A percentile compares a stretch with the other conserved stretches of the same genome.
These are phyloP conservation scores for Caenorhabditis panamensis DNA, from an alignment of 2,888 invertebrate species.

Conservation along the genomic window DNA sequence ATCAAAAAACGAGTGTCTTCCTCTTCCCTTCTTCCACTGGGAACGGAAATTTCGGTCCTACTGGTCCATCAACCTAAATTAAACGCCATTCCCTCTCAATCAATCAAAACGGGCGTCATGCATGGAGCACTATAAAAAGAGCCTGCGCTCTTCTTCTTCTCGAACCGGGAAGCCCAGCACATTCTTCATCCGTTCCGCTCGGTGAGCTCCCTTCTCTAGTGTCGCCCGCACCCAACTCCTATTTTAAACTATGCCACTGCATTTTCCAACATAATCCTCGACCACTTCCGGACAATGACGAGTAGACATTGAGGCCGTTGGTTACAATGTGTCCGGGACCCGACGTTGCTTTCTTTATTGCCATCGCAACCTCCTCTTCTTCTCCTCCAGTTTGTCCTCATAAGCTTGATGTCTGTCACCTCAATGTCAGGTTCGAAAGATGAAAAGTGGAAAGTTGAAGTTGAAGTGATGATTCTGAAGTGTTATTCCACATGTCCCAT, in stretches of 20 bases:
- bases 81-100: constrained; percentile 45
- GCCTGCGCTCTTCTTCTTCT: constrained; percentile 10
- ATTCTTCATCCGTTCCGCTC: constrained; percentile 48
- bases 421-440: constrained; percentile 29
- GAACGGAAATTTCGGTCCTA: background rate
- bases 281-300: constrained; percentile 55
- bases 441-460: constrained; percentile 1
- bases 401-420: constrained; percentile 24
- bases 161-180: constrained; percentile 23
- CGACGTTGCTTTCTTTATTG: constrained; percentile 34
- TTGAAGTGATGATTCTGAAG: constrained; percentile 48
- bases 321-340: constrained; percentile 48
- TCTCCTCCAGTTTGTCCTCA: background rate
- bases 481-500: constrained; percentile 26
- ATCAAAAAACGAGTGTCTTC: constrained; percentile 2
- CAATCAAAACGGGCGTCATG: constrained; percentile 10
- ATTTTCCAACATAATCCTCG: constrained; percentile 50
- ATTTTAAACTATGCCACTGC: constrained; percentile 53
- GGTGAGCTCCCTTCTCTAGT: constrained; percentile 24
- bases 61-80: constrained; percentile 29
- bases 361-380: constrained; percentile 12
- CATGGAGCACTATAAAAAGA: constrained; percentile 41
- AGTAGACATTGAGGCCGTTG: constrained; percentile 44
- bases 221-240: background rate
- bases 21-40: background rate